These are phyloP conservation scores for Mylabris sibirica DNA, from an alignment of 2,888 invertebrate species.

Conservation along the genomic window DNA sequence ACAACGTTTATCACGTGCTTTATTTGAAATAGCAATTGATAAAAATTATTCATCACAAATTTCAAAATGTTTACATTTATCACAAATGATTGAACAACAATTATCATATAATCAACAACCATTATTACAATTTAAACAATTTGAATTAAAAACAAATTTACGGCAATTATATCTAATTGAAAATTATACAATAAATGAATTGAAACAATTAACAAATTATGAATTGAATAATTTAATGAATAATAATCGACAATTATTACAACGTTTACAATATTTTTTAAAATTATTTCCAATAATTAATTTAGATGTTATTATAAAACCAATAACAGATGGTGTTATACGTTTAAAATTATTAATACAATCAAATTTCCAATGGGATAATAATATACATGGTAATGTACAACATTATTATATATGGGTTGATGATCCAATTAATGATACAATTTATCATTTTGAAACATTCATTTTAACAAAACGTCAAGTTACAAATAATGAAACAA, in stretches of 20 bases:
- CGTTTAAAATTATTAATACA: constrained; percentile 81
- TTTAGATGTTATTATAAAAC: constrained; percentile 86
- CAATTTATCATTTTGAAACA: constrained; percentile 95
- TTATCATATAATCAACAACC: constrained; percentile 90
- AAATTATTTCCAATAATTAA: constrained; percentile 85
- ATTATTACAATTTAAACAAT: constrained; percentile 81
- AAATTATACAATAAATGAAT: constrained; percentile 75
- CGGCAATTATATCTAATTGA: constrained; percentile 79
- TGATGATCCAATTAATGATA: constrained; percentile 92
- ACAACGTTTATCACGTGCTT: constrained; percentile 85
- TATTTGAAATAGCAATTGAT: constrained; percentile 86
- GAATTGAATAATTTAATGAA: constrained; percentile 79
- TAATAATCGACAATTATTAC: constrained; percentile 82
- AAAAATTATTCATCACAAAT: constrained; percentile 92
- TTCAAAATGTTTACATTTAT: constrained; percentile 81
- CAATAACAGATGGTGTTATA: constrained; percentile 92
- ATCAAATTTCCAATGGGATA: constrained; percentile 85
- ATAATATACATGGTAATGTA: constrained; percentile 81
- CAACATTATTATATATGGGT: constrained; percentile 98
- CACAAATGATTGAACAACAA: constrained; percentile 93
- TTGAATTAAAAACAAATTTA: constrained; percentile 76
- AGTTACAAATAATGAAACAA: constrained; percentile 70
- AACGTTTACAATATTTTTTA: constrained; percentile 81
- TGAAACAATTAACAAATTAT: constrained; percentile 86
- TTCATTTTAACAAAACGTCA: constrained; percentile 70